Evolutionary conservation across 2,888 invertebrate species (phyloP).

Genomic region (Eupithecia inturbata): DNA sequence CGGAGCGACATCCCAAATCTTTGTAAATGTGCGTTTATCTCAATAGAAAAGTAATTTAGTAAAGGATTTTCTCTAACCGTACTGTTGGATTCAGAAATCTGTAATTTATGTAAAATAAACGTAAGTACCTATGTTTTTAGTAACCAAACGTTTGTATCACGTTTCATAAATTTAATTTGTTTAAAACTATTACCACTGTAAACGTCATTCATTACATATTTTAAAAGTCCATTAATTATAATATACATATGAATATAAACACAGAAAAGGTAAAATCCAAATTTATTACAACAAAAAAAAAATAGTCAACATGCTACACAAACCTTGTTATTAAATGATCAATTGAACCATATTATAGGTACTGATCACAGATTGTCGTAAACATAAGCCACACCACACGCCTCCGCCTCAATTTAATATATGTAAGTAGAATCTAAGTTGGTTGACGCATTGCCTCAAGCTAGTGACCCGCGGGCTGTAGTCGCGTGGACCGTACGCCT

Average conservation of each 20-base stretch:
- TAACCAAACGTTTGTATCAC: neutral
- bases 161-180: neutral
- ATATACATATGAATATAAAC: too few relatives aligned
- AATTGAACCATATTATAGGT: neutral
- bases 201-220: neutral
- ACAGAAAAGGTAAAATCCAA: neutral
- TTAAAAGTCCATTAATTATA: neutral
- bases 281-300: too few relatives aligned
- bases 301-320: neutral
- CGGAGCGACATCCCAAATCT: slow-evolving; percentile 40
- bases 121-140: neutral
- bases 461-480: neutral
- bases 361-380: neutral
- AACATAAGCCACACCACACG: too few relatives aligned
- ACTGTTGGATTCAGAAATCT: neutral
- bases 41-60: slow-evolving; percentile 50
- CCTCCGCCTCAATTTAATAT: neutral
- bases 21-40: slow-evolving; percentile 46
- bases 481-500: neutral
- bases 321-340: neutral
- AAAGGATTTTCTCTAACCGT: slow-evolving; percentile 39
- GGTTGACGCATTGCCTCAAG: neutral
- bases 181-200: neutral
- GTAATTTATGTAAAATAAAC: neutral
- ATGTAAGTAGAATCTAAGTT: too few relatives aligned